Evolutionary conservation across 92 coral and sea anemone genomes (phyloP), one percentile per base, ranked within the genome.

Genomic region (Actinostola sp.): DNA sequence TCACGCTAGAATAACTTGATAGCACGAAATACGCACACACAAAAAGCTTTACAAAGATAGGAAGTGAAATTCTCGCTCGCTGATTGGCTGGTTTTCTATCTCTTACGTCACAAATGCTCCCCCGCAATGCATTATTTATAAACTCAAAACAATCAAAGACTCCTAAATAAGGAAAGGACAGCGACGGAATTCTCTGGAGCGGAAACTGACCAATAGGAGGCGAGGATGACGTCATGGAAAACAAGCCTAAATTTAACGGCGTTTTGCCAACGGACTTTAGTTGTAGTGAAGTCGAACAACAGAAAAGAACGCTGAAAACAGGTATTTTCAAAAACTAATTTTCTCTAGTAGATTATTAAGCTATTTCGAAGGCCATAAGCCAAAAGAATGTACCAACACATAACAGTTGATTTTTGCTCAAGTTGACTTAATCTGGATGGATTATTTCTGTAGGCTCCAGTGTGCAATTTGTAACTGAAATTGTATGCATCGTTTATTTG

Each of bases 131-230:
- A 52, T 52, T 52, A 52, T 52, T 52, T 24, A 52, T 52, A n/a
- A 23, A 46, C 8, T n/a, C n/a, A 19, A 46, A 52, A 21, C 21
- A 19, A 52, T 52, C 30, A 52, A 29, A 8, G 19, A 46, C 53
- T 13, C 19, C 59, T 19, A 19, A 8, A 57, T 57, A 57, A 2
- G 39, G 36, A 3, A 27, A 27, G 39, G 36, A 20, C 63, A 26
- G 36, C 27, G 63, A 38, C 63, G 70, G 20, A 66, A 30, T 2
- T 73, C 68, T 21, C 55, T 44, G n/a, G 66, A 25, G 75, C 86
- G 76, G 68, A 44, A 73, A 53, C 74, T 79, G 36, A 44, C 54
- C 36, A 30, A 53, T 39, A 25, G 50, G 70, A 33, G 5, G 41
- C 54, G 17, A 39, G 63, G 20, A 30, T 36, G 42, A 36, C 42